These are phyloP conservation scores for Helicoverpa armigera DNA, from an alignment of 1,140 invertebrate genomes.

Conservation along the genomic window DNA sequence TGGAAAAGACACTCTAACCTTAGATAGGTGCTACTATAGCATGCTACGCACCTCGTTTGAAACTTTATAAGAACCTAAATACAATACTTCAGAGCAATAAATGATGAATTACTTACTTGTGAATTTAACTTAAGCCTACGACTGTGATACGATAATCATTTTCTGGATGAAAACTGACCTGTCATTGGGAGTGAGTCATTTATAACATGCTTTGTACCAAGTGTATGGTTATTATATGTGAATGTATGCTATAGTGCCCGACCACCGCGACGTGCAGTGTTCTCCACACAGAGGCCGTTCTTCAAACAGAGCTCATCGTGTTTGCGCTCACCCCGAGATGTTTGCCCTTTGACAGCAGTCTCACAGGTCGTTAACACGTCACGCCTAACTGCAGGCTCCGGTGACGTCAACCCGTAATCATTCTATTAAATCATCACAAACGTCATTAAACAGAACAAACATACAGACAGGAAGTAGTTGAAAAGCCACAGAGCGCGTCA, in stretches of 20 bases:
- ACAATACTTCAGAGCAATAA: too few relatives aligned
- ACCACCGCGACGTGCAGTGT: constrained; percentile 10
- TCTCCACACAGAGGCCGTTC: constrained; percentile 69
- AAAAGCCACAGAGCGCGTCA: not conserved
- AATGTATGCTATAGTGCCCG: constrained; percentile 1
- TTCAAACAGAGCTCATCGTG: constrained; percentile 71
- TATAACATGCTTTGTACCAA: not conserved
- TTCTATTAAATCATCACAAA: constrained; percentile 72
- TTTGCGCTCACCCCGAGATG: constrained; percentile 67
- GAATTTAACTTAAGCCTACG: too few relatives aligned
- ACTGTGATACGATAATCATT: too few relatives aligned
- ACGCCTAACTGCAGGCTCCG: constrained; percentile 74
- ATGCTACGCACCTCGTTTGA: too few relatives aligned
- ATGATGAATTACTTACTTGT: too few relatives aligned
- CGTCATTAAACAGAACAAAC: constrained; percentile 64
- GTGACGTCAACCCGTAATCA: constrained; percentile 58
- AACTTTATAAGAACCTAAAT: too few relatives aligned
- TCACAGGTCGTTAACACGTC: constrained; percentile 84
- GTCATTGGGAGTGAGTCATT: not conserved
- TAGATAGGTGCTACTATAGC: too few relatives aligned
- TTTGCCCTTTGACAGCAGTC: constrained; percentile 85
- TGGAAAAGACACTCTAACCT: too few relatives aligned
- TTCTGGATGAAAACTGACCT: not conserved
- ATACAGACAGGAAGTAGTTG: constrained; percentile 63
- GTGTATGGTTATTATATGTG: not conserved